A percentile compares a stretch with the other conserved stretches of the same genome.
Evolutionary conservation across 2,888 invertebrate species (phyloP).

Genomic region (Sepioteuthis lessoniana): DNA sequence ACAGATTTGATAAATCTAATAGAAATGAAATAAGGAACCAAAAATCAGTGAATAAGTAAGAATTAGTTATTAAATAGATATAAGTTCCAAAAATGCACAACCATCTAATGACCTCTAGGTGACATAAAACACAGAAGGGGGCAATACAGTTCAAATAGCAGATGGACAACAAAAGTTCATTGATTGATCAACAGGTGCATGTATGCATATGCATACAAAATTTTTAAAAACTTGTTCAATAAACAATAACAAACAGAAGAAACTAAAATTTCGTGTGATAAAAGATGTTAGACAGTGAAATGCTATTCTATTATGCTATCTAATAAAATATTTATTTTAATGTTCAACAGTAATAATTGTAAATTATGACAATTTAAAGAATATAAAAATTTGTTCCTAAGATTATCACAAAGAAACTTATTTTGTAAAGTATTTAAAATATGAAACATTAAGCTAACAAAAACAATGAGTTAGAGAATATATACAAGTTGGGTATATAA

Average conservation of each 20-base stretch:
- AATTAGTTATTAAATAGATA: not conserved
- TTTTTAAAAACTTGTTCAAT: not conserved
- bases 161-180: not conserved
- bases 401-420: not conserved
- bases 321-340: not conserved
- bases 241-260: not conserved
- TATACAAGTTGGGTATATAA: too few relatives aligned
- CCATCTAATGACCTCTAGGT: not conserved
- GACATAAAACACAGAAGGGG: not conserved
- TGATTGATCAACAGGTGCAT: not conserved
- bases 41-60: not conserved
- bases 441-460: not conserved
- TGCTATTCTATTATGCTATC: not conserved
- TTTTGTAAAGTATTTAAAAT: not conserved
- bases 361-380: not conserved
- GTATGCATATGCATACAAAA: not conserved
- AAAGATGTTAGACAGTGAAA: not conserved
- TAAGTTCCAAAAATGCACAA: not conserved
- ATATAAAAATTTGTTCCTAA: not conserved
- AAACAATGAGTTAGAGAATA: too few relatives aligned
- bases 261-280: not conserved
- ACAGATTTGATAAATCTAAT: not conserved
- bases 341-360: not conserved
- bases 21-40: not conserved
- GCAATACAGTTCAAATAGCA: not conserved